Conservation (phyloP, 2,888 invertebrate genomes). For the Cerceris ruficornis region DNA sequence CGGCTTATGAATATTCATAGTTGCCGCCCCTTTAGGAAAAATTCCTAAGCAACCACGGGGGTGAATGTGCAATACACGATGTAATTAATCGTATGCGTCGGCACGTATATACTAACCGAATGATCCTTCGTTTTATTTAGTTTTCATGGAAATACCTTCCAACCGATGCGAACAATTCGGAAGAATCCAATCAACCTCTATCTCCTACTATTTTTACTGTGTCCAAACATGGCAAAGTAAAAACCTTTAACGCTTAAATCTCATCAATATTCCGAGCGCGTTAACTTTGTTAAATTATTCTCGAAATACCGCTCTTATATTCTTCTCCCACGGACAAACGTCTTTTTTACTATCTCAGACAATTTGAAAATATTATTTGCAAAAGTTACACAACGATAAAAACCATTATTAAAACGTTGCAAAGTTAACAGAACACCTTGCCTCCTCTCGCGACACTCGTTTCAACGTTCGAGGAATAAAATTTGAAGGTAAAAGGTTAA, state of each 20-base stretch:
- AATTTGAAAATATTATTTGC: too few species aligned
- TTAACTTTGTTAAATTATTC: too few species aligned
- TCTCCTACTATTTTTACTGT: too few species aligned
- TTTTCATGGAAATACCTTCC: background rate
- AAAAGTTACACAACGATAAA: background rate
- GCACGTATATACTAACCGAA: slow-evolving; percentile 56
- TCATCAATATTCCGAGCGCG: too few species aligned
- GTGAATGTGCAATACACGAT: slow-evolving; percentile 61
- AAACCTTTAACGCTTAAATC: too few species aligned
- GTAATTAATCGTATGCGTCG: slow-evolving; percentile 74
- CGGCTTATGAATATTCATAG: slow-evolving; percentile 58
- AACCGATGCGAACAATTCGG: too few species aligned
- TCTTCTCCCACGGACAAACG: too few species aligned
- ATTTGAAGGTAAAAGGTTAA: background rate
- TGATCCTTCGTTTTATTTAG: slow-evolving; percentile 32
- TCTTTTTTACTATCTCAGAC: too few species aligned
- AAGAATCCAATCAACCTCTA: too few species aligned
- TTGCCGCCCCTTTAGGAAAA: slow-evolving; percentile 40
- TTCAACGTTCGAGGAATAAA: background rate
- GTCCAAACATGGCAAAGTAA: too few species aligned
- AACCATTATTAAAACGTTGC: background rate
- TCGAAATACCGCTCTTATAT: too few species aligned
- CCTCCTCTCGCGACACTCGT: background rate
- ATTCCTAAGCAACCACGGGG: slow-evolving; percentile 48
- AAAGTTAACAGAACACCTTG: background rate